Base-by-base conservation (phyloP, 2,113 vertebrate species). In the Zosterops japonicus region DNA sequence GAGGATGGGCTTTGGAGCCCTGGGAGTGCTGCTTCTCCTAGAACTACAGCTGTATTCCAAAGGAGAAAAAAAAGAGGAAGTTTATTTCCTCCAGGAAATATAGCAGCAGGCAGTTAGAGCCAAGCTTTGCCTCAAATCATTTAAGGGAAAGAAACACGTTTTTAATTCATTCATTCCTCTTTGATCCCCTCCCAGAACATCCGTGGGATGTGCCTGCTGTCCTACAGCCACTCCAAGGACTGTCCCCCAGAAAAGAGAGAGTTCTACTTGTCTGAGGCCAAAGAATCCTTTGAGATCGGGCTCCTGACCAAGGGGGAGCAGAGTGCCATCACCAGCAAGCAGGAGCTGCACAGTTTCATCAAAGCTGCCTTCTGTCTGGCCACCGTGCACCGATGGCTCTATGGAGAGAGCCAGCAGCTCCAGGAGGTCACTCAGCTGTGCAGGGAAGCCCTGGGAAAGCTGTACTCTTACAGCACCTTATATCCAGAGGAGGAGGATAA, bases 271-370 rank as follows among this genome's bases (percentile, higher is more conserved):
- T 75, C 60, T 4, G 95, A 98, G 83, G 99, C 99, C 33, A 98
- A 97, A 64, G 98, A 99, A 89, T 98, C 99, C 36, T 99, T 99
- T 61, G 98, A 98, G 81, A 98, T 99, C 0, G 99, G 99, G 65
- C 98, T 99, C 36, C 98, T 99, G 56, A 99, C 98, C 59, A 98
- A 98, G 96, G 92, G 92, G 3, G 92, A 96, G 5, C 93, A 89
- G 1, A 95, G 98, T 17, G 74, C 60, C 4, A 91, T 98, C 65
- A 96, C 97, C 27, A 99, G 99, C 88, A 98, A 98, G 91, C 99
- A 99, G 96, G 99, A 99, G 95, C 98, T 99, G 41, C 98, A 99
- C 36, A 98, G 98, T 47, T 98, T 99, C 59, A 93, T 99, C 63
- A 99, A 98, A 93, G 98, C 99, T 0, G 98, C 98, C 16, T 99